Conservation (phyloP, 2,888 invertebrate genomes). For the Drosophila histrio region DNA sequence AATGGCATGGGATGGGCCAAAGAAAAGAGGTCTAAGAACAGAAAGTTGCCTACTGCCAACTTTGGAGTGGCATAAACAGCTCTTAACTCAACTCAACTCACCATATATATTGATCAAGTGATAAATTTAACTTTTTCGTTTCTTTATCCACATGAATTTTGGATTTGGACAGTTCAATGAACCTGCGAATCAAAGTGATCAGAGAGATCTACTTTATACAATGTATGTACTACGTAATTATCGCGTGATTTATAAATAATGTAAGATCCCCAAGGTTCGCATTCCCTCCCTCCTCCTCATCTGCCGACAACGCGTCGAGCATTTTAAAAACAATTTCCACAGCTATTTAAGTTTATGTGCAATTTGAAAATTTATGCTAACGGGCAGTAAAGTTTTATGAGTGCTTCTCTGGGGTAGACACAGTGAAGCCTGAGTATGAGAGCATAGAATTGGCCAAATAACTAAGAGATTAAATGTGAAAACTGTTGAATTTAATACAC, state of each 20-base stretch:
- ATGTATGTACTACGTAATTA: conserved; percentile 28
- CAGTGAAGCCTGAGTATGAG: background rate
- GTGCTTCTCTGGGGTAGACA: conserved; percentile 10
- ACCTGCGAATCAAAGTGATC: conserved; percentile 25
- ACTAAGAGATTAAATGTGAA: background rate
- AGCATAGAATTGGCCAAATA: background rate
- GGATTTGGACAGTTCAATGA: conserved; percentile 45
- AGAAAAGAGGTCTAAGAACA: background rate
- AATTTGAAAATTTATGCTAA: conserved; percentile 53
- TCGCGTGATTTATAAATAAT: conserved; percentile 67
- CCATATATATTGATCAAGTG: conserved; percentile 30
- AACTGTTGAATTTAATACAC: background rate
- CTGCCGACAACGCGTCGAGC: conserved; percentile 36
- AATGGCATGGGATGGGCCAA: background rate
- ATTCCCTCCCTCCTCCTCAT: background rate
- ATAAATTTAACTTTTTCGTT: conserved; percentile 22
- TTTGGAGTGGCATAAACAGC: background rate
- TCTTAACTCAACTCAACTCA: background rate
- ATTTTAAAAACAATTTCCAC: conserved; percentile 57
- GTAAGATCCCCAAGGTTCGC: conserved; percentile 23
- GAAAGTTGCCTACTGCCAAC: conserved; percentile 8
- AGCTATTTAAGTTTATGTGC: conserved; percentile 43
- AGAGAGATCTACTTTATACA: conserved; percentile 12
- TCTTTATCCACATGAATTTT: conserved; percentile 38
- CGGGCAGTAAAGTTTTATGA: conserved; percentile 46